Percentiles rank a stretch among this genome's conserved stretches.
phyloP scores from a whole-genome alignment of 2,113 vertebrate species.

The Coptodon rendalli region DNA sequence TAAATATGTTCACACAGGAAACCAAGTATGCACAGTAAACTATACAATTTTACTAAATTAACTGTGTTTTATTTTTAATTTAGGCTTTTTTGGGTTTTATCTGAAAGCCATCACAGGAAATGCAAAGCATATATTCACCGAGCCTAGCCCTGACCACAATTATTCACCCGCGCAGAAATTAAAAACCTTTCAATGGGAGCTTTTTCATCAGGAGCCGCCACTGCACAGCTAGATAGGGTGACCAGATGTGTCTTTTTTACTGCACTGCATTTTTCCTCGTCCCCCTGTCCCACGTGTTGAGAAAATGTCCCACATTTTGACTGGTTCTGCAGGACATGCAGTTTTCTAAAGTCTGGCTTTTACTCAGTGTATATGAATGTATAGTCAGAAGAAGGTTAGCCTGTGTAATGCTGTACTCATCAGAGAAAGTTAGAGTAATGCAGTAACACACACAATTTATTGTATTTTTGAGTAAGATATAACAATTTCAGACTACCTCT shows the following conservation, averaged over 20 bases:
- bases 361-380: not conserved
- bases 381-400: not conserved
- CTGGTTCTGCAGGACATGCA: not conserved
- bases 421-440: not conserved
- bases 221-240: not conserved
- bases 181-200: not conserved
- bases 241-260: not conserved
- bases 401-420: not conserved
- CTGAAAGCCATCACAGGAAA: not conserved
- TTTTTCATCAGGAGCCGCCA: not conserved
- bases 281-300: not conserved
- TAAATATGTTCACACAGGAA: not conserved
- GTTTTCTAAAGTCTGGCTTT: not conserved
- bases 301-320: not conserved
- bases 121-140: not conserved
- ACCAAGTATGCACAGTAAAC: not conserved
- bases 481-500: not conserved
- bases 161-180: rapidly evolving
- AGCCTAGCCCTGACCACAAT: rapidly evolving
- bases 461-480: not conserved
- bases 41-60: not conserved
- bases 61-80: not conserved
- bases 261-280: not conserved
- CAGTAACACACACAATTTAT: not conserved
- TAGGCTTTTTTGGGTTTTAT: not conserved